A percentile compares a stretch with the other conserved stretches of the same genome.
These are phyloP conservation scores for Dromas ardeola DNA, from an alignment of 2,113 vertebrate species.

Conservation along the genomic window DNA sequence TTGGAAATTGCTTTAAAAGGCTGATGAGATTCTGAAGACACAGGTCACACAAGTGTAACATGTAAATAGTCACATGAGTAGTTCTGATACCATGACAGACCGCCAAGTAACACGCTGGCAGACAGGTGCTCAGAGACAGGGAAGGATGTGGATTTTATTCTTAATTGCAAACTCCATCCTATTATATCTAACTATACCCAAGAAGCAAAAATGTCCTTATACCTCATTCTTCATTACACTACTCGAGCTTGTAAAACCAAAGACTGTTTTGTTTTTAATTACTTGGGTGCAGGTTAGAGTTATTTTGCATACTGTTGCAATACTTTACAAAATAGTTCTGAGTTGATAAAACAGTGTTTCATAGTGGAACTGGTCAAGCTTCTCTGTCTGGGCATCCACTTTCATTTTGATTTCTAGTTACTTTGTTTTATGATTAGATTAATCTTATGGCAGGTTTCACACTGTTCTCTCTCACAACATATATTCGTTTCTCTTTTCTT, in stretches of 20 bases:
- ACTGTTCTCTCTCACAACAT: background rate
- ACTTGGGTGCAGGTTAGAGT: background rate
- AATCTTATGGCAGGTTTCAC: background rate
- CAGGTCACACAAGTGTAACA: background rate
- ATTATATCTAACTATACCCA: background rate
- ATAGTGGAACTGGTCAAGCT: background rate
- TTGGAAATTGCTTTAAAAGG: background rate
- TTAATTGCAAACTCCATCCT: background rate
- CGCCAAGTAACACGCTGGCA: background rate
- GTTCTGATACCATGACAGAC: background rate
- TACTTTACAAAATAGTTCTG: background rate
- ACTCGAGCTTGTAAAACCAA: background rate
- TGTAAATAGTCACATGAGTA: background rate
- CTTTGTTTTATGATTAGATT: background rate
- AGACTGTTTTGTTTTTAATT: background rate
- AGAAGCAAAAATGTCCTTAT: background rate
- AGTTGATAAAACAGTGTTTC: background rate
- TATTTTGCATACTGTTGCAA: background rate
- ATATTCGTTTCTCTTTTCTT: background rate
- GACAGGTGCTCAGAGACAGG: background rate
- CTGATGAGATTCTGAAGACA: background rate
- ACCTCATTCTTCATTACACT: background rate
- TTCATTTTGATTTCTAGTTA: background rate
- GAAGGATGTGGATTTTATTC: background rate
- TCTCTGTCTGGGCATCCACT: background rate